Conservation (phyloP, 2,113 vertebrate species). For the Callithrix jacchus region DNA sequence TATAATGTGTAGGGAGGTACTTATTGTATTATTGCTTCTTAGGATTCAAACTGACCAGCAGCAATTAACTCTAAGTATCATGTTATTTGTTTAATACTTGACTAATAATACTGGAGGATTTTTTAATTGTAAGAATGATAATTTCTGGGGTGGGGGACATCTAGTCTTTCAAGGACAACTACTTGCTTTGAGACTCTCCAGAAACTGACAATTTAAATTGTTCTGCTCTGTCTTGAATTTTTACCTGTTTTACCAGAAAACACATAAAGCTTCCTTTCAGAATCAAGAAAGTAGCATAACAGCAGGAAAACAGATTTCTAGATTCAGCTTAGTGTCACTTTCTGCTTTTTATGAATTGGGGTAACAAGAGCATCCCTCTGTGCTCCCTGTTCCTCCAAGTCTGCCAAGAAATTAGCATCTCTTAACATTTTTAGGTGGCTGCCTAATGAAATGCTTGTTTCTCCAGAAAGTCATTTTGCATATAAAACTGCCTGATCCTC, state of each 20-base stretch:
- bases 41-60: not conserved
- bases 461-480: conserved; percentile 74
- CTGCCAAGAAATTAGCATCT: conserved; percentile 77
- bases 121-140: conserved; percentile 28
- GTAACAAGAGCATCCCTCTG: conserved; percentile 56
- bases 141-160: not conserved
- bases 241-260: not conserved
- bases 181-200: not conserved
- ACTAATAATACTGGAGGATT: not conserved
- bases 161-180: conserved; percentile 16
- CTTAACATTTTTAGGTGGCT: conserved; percentile 80
- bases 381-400: conserved; percentile 33
- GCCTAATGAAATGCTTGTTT: conserved; percentile 81
- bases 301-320: conserved; percentile 36
- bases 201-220: not conserved
- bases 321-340: conserved; percentile 35
- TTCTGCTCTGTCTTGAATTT: not conserved
- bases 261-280: not conserved
- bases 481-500: conserved; percentile 59
- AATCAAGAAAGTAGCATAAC: not conserved
- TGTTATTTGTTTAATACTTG: not conserved
- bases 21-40: not conserved
- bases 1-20: not conserved
- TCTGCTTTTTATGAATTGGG: conserved; percentile 58
- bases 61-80: not conserved